phyloP scores from a whole-genome alignment of 2,888 invertebrate genomes.

The Anoplius nigerrimus region DNA sequence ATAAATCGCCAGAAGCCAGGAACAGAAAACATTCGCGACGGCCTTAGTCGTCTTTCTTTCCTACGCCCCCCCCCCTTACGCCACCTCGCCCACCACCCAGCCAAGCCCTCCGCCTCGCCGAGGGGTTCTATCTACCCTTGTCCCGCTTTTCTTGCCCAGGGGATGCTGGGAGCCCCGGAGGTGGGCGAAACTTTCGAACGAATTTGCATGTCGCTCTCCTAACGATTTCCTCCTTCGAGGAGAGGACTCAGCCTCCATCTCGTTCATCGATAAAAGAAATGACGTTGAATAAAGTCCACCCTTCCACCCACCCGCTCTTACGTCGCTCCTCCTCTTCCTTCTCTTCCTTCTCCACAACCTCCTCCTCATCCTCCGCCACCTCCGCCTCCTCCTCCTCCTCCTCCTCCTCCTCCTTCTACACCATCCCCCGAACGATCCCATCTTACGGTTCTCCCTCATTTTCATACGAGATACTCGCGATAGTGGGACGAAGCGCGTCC shows the following conservation, averaged over 20 bases:
- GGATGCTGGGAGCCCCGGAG: slow-evolving; percentile 54
- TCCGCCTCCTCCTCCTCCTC: slow-evolving; percentile 2
- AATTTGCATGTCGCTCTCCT: slow-evolving; percentile 71
- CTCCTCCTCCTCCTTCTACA: too few relatives aligned
- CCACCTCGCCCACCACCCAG: background rate
- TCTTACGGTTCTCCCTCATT: background rate
- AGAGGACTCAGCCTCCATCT: slow-evolving; percentile 51
- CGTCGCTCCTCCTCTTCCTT: slow-evolving; percentile 29
- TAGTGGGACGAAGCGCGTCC: slow-evolving; percentile 2
- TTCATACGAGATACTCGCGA: slow-evolving; percentile 3
- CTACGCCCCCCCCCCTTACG: slow-evolving; percentile 15
- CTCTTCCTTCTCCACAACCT: background rate
- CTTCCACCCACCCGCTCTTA: slow-evolving; percentile 33
- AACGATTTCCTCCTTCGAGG: slow-evolving; percentile 70
- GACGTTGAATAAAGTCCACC: slow-evolving; percentile 54
- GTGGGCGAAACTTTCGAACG: slow-evolving; percentile 66
- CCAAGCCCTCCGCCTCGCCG: slow-evolving; percentile 24
- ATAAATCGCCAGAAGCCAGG: slow-evolving; percentile 65
- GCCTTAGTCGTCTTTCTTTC: slow-evolving; percentile 37
- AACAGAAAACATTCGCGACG: slow-evolving; percentile 54
- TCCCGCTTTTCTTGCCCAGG: slow-evolving; percentile 56
- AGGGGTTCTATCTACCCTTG: slow-evolving; percentile 42
- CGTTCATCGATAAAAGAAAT: slow-evolving; percentile 61
- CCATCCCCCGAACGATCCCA: background rate
- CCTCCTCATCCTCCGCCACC: background rate